phyloP scores from a whole-genome alignment of 2,113 vertebrate genomes.

The Brachyhypopomus gauderio region DNA sequence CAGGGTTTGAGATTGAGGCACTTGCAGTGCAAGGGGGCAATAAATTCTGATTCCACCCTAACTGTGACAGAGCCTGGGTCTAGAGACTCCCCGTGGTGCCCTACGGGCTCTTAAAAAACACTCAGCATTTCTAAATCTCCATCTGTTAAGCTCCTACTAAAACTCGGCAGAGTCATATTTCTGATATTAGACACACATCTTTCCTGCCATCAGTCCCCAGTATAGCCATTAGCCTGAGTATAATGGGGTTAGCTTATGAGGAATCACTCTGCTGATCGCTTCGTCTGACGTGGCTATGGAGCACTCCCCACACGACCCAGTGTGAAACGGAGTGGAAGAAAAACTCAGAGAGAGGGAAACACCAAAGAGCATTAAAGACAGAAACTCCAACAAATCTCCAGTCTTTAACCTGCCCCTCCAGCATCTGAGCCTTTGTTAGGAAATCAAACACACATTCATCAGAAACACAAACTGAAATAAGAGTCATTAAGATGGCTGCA shows the following conservation, averaged over 20 bases:
- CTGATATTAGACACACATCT: slow-evolving; percentile 45
- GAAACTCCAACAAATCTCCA: too few species aligned
- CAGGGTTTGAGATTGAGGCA: slow-evolving; percentile 32
- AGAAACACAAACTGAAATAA: too few species aligned
- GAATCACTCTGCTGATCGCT: slow-evolving; percentile 51
- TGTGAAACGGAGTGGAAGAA: neutral
- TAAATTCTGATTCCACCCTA: slow-evolving; percentile 45
- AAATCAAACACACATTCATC: too few species aligned
- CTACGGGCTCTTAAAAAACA: neutral
- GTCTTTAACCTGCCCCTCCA: too few species aligned
- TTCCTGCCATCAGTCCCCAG: slow-evolving; percentile 40
- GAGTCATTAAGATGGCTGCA: too few species aligned
- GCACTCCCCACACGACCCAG: slow-evolving; percentile 37
- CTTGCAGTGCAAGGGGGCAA: slow-evolving; percentile 18
- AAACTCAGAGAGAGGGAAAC: neutral
- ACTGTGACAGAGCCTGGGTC: slow-evolving; percentile 43
- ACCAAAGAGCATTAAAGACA: neutral
- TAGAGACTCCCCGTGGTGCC: slow-evolving; percentile 17
- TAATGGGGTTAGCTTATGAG: slow-evolving; percentile 56
- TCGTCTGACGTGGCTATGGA: slow-evolving; percentile 46
- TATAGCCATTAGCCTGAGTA: slow-evolving; percentile 55
- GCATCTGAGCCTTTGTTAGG: too few species aligned
- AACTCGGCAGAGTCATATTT: slow-evolving; percentile 43
- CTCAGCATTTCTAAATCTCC: slow-evolving; percentile 44
- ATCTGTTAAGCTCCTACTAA: slow-evolving; percentile 43